Evolutionary conservation across 1,140 invertebrate genomes (phyloP).

Genomic region (Maniola jurtina): DNA sequence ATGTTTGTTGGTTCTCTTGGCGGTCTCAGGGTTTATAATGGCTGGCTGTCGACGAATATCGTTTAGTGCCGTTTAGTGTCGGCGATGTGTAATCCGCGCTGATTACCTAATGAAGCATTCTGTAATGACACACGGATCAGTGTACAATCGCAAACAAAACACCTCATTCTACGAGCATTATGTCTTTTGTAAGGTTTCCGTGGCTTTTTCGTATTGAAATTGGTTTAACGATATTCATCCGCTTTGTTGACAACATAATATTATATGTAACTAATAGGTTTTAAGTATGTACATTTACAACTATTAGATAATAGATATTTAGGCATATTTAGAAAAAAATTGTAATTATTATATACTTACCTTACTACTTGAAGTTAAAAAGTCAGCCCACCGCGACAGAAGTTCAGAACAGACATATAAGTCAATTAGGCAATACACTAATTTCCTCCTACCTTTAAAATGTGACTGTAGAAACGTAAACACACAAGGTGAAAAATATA

Average conservation of each 20-base stretch:
- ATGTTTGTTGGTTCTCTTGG: too few species aligned
- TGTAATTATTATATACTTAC: too few species aligned
- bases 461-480: slow-evolving; percentile 1
- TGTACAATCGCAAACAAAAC: slow-evolving; percentile 9
- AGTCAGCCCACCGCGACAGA: too few species aligned
- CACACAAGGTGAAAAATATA: slow-evolving; percentile 1
- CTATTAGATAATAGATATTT: too few species aligned
- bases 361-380: too few species aligned
- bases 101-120: slow-evolving; percentile 63
- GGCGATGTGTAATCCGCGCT: slow-evolving; percentile 54
- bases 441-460: neutral
- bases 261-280: neutral
- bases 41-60: slow-evolving; percentile 40
- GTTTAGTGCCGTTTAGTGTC: slow-evolving; percentile 69
- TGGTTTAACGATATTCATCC: slow-evolving; percentile 1
- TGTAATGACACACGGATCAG: slow-evolving; percentile 44
- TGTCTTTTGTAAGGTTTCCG: slow-evolving; percentile 1
- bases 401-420: neutral
- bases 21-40: too few species aligned
- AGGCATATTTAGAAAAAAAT: too few species aligned
- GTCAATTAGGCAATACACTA: neutral
- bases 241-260: neutral
- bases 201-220: neutral
- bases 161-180: neutral
- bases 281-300: neutral